Conservation (phyloP, 2,113 vertebrate genomes). For the Nansenia antarctica region DNA sequence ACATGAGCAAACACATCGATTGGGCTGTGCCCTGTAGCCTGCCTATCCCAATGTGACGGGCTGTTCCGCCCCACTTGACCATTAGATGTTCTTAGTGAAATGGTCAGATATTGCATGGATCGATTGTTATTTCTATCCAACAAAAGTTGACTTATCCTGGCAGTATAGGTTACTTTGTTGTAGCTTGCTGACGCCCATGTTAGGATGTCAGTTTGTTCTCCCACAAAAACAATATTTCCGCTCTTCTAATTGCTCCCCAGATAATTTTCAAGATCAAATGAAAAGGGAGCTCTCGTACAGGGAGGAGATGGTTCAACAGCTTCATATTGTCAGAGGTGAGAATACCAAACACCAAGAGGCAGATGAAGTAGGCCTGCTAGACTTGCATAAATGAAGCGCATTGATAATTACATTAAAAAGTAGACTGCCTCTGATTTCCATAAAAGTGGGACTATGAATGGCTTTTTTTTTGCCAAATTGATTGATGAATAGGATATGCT, state of each 20-base stretch:
- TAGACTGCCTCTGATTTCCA: too few relatives aligned
- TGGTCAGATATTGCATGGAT: background rate
- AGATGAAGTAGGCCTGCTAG: too few relatives aligned
- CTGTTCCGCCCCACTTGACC: too few relatives aligned
- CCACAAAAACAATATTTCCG: background rate
- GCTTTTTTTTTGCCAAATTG: constrained; percentile 8
- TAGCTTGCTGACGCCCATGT: background rate
- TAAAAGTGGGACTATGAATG: too few relatives aligned
- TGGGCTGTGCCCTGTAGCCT: background rate
- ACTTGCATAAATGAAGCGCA: background rate
- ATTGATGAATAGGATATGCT: constrained; percentile 15
- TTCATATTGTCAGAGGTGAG: constrained; percentile 97
- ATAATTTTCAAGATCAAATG: constrained; percentile 99
- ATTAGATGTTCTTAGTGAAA: too few relatives aligned
- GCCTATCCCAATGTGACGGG: background rate
- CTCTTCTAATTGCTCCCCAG: constrained; percentile 65
- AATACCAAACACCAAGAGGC: constrained; percentile 28
- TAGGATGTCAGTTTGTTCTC: background rate
- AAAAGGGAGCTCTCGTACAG: constrained; percentile 95
- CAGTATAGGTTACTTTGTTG: background rate
- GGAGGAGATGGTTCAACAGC: constrained; percentile 97
- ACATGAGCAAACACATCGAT: background rate
- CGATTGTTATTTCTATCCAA: background rate
- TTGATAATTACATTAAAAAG: too few relatives aligned
- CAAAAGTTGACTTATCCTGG: background rate